A percentile compares a stretch with the other conserved stretches of the same genome.
These are phyloP conservation scores for Cydia pomonella DNA, from an alignment of 1,140 invertebrate genomes.

Conservation along the genomic window DNA sequence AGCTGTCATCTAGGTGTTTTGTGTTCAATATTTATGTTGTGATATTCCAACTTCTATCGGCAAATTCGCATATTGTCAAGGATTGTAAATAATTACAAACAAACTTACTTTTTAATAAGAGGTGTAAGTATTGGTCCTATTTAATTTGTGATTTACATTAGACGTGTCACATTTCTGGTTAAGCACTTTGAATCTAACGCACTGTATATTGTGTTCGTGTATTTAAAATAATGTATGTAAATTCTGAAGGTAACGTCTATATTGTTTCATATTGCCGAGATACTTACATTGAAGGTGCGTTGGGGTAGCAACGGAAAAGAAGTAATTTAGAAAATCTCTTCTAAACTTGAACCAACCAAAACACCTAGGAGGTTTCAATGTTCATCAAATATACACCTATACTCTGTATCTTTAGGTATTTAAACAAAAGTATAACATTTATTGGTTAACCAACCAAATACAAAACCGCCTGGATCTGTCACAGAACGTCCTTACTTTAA, in stretches of 20 bases:
- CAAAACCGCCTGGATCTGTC: too few relatives aligned
- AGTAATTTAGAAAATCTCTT: neutral
- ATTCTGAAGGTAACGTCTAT: neutral
- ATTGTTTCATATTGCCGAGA: neutral
- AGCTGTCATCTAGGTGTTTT: too few relatives aligned
- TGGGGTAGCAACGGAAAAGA: neutral
- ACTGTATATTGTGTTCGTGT: slow-evolving; percentile 22
- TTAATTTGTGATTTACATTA: neutral
- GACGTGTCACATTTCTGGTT: slow-evolving; percentile 14
- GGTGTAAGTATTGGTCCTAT: slow-evolving; percentile 25
- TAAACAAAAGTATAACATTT: too few relatives aligned
- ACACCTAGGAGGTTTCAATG: too few relatives aligned
- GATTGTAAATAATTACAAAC: slow-evolving; percentile 14
- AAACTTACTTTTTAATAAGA: slow-evolving; percentile 15
- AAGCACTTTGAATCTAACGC: slow-evolving; percentile 17
- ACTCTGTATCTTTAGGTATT: too few relatives aligned
- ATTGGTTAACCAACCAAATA: too few relatives aligned
- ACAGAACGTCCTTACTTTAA: too few relatives aligned
- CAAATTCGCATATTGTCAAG: slow-evolving; percentile 27
- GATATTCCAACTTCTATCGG: neutral
- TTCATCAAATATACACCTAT: too few relatives aligned
- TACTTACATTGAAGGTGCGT: neutral
- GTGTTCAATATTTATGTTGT: neutral
- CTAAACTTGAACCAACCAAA: too few relatives aligned
- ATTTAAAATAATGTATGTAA: neutral